Base-by-base conservation (phyloP, 2,888 invertebrate species). In the Helicoverpa assulta region DNA sequence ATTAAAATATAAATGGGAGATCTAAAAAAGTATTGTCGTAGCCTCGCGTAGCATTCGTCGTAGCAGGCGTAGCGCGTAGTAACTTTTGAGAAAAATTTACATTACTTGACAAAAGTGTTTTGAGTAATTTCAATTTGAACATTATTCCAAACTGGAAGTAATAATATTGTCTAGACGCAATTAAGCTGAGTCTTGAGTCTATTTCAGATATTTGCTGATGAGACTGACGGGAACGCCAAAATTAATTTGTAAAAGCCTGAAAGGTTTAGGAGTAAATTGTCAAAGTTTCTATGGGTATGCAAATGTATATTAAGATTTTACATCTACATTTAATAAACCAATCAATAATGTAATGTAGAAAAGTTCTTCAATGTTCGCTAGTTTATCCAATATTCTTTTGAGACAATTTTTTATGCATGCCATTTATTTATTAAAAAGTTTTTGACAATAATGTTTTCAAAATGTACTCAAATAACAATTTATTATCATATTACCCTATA, bases 391-490 rank as follows among this genome's bases (percentile, higher is more conserved):
- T 40, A 64, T 26, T 40, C 40, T 67, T 50, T 21, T 54, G 67
- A 21, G 33, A 47, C 21, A 10, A 55, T 29, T 19, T 51, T 33
- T 5, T 26, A 40, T 51, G 2, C 51, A 59, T 55, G 58, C 21
- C 40, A 59, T 67, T 53, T 6, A 16, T 65, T 71, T 72, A 21
- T 57, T 51, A 14, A n/a, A 60, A 16, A 18, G 40, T 53, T 57
- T 52, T 70, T 70, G 53, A 65, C 75, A 73, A 67, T n/a, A n/a
- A 67, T 62, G 37, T 57, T 60, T 70, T 80, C 70, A 56, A 78
- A 75, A 76, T 80, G 62, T 73, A 76, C 71, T 76, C 65, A 73
- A 47, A 73, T 63, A 70, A 73, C 57, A 72, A 70, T 67, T 72
- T 73, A 68, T 56, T 14, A 33, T 65, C 53, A 68, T 66, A 67